These are phyloP conservation scores for Harpagifer antarcticus DNA, from an alignment of 2,797 vertebrate genomes.

Conservation along the genomic window DNA sequence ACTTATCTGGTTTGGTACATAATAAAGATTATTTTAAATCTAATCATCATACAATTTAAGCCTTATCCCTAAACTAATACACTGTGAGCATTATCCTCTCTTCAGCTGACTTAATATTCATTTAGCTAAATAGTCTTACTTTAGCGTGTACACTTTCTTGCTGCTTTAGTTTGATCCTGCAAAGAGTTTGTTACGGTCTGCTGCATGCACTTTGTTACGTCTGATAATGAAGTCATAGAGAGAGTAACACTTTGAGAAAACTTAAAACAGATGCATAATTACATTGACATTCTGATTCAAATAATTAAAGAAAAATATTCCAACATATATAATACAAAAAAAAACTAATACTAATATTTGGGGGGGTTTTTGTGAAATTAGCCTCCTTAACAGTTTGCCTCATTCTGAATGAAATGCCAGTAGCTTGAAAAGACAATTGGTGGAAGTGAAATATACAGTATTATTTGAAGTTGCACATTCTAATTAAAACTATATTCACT, in stretches of 20 bases:
- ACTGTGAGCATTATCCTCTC: conserved; percentile 42
- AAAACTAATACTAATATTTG: neutral
- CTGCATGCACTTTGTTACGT: neutral
- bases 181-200: neutral
- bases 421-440: conserved; percentile 30
- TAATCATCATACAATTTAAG: conserved; percentile 61
- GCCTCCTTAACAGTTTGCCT: neutral
- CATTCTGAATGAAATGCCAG: conserved; percentile 27
- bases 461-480: conserved; percentile 41
- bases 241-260: neutral
- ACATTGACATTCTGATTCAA: no score
- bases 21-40: conserved; percentile 75
- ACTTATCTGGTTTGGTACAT: conserved; percentile 55
- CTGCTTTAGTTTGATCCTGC: neutral
- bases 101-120: conserved; percentile 32
- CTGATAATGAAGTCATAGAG: neutral
- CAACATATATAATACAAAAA: neutral
- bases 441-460: conserved; percentile 15
- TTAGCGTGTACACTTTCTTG: conserved; percentile 6
- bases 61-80: conserved; percentile 55
- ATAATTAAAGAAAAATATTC: neutral
- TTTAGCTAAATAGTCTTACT: conserved; percentile 14
- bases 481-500: conserved; percentile 65
- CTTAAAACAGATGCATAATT: neutral
- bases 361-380: conserved; percentile 15